phyloP scores from a whole-genome alignment of 1,140 invertebrate species.

The Dryas iulia region DNA sequence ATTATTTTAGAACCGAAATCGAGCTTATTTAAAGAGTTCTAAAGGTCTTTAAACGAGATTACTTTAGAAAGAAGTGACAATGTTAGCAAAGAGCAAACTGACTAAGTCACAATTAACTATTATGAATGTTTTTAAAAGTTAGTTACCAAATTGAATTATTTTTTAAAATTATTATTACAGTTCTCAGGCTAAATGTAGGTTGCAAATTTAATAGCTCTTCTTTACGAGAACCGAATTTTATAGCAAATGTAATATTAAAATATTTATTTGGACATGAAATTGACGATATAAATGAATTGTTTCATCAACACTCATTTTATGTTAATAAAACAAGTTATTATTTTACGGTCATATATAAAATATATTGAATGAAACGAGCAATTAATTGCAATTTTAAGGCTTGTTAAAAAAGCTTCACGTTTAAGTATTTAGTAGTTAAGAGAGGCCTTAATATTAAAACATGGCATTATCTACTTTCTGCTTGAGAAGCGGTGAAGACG shows the following conservation, averaged over 20 bases:
- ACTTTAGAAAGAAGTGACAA: background rate
- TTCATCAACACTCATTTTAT: background rate
- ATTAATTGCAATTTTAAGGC: background rate
- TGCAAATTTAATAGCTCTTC: too few species aligned
- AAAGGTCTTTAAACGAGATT: background rate
- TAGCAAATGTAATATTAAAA: too few species aligned
- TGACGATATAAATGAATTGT: background rate
- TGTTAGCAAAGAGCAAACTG: background rate
- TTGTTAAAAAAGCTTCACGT: too few species aligned
- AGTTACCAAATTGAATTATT: background rate
- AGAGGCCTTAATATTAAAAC: too few species aligned
- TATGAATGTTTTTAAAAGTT: background rate
- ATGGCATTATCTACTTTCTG: too few species aligned
- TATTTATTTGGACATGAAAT: background rate
- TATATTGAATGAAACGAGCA: background rate
- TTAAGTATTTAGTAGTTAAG: too few species aligned
- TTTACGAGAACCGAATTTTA: too few species aligned
- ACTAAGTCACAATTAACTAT: background rate
- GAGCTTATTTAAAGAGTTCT: background rate
- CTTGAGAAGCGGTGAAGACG: too few species aligned
- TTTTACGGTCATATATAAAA: background rate
- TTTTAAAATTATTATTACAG: background rate
- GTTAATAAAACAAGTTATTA: background rate
- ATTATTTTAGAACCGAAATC: background rate
- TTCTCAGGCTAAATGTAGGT: too few species aligned